These are phyloP conservation scores for Caerostris extrusa DNA, from an alignment of 1,140 invertebrate species.

Conservation along the genomic window DNA sequence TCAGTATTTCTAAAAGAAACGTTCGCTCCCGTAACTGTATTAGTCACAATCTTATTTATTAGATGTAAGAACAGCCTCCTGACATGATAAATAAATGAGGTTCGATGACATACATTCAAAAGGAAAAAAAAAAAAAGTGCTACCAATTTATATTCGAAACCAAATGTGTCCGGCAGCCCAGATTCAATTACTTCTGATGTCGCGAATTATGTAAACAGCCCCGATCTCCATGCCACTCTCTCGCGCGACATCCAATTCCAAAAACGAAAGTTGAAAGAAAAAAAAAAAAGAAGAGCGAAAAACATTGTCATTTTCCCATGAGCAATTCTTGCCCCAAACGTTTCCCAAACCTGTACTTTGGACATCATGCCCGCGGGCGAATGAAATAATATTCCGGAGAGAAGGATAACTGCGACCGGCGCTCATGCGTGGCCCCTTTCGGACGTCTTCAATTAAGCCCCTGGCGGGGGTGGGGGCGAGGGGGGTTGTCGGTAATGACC, in stretches of 20 bases:
- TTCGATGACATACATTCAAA: too few species aligned
- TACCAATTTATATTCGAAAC: neutral
- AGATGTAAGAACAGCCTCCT: too few species aligned
- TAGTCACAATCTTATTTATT: too few species aligned
- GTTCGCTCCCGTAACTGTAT: too few species aligned
- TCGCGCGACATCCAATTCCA: neutral
- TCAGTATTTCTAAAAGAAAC: too few species aligned
- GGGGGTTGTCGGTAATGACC: slow-evolving; percentile 10
- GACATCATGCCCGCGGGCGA: neutral
- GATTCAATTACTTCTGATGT: neutral
- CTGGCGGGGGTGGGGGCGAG: neutral
- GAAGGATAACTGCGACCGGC: neutral
- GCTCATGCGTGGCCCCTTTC: slow-evolving; percentile 21
- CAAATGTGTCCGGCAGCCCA: neutral
- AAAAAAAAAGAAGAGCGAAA: neutral
- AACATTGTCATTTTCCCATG: slow-evolving; percentile 34
- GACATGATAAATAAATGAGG: too few species aligned
- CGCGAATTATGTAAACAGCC: neutral
- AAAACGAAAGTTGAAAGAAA: neutral
- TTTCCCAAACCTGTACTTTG: slow-evolving; percentile 1
- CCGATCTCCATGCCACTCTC: neutral
- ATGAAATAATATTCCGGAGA: neutral
- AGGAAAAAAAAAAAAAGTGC: too few species aligned
- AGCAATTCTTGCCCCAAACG: neutral
- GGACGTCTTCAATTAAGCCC: slow-evolving; percentile 43